phyloP scores from a whole-genome alignment of 2,113 vertebrate species.

The Labrus mixtus region DNA sequence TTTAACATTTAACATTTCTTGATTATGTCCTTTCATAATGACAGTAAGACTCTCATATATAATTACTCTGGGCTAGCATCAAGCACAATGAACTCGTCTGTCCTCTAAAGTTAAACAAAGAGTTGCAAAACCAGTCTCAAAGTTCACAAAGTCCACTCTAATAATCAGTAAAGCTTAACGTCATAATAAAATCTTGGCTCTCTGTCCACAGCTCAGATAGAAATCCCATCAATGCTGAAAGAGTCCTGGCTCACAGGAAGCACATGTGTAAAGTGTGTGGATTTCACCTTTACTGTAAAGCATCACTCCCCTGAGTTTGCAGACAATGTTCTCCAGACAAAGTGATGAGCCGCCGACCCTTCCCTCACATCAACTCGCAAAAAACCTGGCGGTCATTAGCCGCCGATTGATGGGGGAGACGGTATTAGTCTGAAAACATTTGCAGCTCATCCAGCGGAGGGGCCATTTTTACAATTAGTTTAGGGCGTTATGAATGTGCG shows the following conservation, averaged over 20 bases:
- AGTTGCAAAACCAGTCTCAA: neutral
- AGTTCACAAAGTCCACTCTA: neutral
- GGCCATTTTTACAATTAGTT: conserved; percentile 84
- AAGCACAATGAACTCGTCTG: too few species aligned
- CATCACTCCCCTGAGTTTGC: conserved; percentile 53
- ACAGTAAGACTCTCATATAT: too few species aligned
- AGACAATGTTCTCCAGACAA: conserved; percentile 52
- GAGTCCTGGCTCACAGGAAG: neutral
- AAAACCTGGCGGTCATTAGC: conserved; percentile 79
- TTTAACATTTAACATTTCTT: too few species aligned
- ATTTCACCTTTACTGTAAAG: conserved; percentile 49
- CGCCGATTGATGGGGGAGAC: conserved; percentile 80
- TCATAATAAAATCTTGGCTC: conserved; percentile 10
- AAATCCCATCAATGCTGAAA: conserved; percentile 16
- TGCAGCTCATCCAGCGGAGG: conserved; percentile 76
- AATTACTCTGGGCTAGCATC: too few species aligned
- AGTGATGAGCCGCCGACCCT: conserved; percentile 71
- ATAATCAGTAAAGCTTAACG: neutral
- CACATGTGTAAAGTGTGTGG: conserved; percentile 29
- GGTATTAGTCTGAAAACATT: conserved; percentile 82
- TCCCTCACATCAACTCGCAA: conserved; percentile 75
- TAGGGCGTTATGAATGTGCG: conserved; percentile 81
- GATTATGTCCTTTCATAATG: too few species aligned
- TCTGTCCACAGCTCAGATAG: conserved; percentile 2
- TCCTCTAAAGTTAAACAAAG: neutral